A percentile compares a stretch with the other conserved stretches of the same genome.
Evolutionary conservation across 92 coral and sea anemone genomes (phyloP).

Genomic region (Epizoanthus illoricatus): DNA sequence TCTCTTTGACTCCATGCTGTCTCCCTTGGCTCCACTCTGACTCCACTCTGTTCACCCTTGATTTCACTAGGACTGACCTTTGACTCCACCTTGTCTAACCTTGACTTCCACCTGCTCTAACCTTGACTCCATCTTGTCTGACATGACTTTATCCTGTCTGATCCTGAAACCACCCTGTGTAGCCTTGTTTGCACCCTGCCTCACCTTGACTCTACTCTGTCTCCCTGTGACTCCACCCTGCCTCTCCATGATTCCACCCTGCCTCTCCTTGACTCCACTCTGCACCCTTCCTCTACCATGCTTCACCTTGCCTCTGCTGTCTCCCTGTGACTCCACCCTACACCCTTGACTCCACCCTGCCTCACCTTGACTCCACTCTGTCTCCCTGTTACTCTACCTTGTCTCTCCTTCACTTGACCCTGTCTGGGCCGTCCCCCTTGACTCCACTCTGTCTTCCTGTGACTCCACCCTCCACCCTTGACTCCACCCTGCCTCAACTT

Average conservation of each 20-base stretch:
- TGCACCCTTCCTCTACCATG: background rate
- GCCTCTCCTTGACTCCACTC: no score
- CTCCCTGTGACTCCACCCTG: no score
- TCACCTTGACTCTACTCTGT: background rate
- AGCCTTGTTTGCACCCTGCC: background rate
- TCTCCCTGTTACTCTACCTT: background rate
- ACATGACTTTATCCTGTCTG: background rate
- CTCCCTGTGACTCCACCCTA: background rate
- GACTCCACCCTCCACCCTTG: no score
- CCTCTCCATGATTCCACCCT: no score
- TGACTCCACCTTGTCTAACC: background rate
- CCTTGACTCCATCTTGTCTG: background rate
- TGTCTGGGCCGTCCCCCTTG: background rate
- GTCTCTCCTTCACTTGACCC: background rate
- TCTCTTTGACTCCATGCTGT: no score
- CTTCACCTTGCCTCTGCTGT: background rate
- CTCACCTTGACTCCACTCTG: background rate
- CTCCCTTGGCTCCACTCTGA: no score
- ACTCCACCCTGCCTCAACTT: background rate
- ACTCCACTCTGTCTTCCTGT: background rate
- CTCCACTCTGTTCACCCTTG: background rate
- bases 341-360: no score
- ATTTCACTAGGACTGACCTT: background rate
- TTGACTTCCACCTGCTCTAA: background rate
- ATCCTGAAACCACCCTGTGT: background rate